Percentiles rank a stretch among this genome's conserved stretches.
Conservation (phyloP, 2,888 invertebrate species). For the Sipha maydis region DNA sequence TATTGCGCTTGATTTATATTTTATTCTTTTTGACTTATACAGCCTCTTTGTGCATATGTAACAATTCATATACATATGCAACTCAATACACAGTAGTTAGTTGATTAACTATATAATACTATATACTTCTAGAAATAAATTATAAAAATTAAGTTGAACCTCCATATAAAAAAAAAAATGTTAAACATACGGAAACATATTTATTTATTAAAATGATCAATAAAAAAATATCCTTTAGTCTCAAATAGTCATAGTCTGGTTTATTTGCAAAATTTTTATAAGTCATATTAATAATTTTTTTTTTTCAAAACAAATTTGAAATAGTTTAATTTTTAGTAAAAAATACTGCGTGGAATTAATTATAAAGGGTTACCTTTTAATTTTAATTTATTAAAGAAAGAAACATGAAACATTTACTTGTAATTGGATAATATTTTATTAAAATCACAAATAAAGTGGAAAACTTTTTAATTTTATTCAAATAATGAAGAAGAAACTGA, state of each 20-base stretch:
- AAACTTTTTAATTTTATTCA: neutral
- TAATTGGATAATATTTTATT: conserved; percentile 18
- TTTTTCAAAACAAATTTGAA: too few species aligned
- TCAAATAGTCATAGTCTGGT: too few species aligned
- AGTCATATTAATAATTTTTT: too few species aligned
- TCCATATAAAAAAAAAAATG: too few species aligned
- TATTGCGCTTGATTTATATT: neutral
- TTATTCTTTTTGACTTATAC: neutral
- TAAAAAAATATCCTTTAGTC: too few species aligned
- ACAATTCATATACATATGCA: neutral
- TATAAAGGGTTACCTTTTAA: neutral
- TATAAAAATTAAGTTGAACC: too few species aligned
- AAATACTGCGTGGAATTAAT: neutral
- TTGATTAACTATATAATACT: too few species aligned
- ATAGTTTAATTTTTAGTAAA: neutral
- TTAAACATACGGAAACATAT: too few species aligned
- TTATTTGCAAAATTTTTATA: too few species aligned
- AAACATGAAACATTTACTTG: conserved; percentile 26
- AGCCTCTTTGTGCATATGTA: neutral
- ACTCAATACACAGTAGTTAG: too few species aligned
- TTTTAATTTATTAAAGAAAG: neutral
- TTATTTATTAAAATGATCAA: too few species aligned
- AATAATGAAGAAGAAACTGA: neutral
- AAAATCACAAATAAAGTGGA: neutral
- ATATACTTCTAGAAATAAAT: too few species aligned